A percentile compares a stretch with the other conserved stretches of the same genome.
These are phyloP conservation scores for Lepus europaeus DNA, from an alignment of 2,113 vertebrate genomes.

Conservation along the genomic window DNA sequence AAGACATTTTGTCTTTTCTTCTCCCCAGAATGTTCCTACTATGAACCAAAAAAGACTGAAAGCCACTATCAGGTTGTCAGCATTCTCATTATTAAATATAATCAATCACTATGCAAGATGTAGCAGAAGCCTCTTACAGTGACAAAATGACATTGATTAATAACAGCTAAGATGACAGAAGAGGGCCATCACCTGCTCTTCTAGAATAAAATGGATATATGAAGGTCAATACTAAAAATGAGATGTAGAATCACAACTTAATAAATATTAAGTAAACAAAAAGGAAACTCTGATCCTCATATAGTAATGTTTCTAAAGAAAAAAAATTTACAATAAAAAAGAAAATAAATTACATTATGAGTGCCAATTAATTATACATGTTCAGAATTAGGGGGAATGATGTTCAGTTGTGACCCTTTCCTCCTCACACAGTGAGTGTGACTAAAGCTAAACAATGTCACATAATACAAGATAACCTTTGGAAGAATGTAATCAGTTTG, in stretches of 20 bases:
- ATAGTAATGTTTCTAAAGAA: neutral
- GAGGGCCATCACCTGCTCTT: rapidly evolving
- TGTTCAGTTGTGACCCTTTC: neutral
- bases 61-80: neutral
- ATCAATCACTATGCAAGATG: neutral
- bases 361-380: neutral
- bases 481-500: neutral
- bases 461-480: neutral
- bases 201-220: neutral
- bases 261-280: neutral
- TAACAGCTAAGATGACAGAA: neutral
- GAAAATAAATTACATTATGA: neutral
- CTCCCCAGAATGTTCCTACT: neutral
- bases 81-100: neutral
- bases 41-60: neutral
- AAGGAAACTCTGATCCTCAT: neutral
- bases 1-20: neutral
- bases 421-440: neutral
- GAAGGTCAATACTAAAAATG: slow-evolving; percentile 13
- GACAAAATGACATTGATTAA: neutral
- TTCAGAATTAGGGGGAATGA: neutral
- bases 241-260: neutral
- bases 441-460: neutral
- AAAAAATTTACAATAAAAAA: neutral
- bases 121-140: neutral